Conservation (phyloP, 2,888 invertebrate genomes). For the Zelleria hepariella region DNA sequence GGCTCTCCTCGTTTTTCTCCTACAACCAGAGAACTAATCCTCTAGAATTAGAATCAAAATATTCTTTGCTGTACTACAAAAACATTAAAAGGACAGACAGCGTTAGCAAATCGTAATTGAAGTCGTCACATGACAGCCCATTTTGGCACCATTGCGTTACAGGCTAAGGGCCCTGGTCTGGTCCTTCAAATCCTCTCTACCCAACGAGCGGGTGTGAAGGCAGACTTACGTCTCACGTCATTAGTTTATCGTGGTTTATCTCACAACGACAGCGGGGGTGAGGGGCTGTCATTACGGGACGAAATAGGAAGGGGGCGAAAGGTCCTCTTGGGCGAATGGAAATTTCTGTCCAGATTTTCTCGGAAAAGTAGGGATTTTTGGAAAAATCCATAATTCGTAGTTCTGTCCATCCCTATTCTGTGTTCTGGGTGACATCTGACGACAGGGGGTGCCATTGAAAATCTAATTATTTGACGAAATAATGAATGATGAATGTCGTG, state of each 20-base stretch:
- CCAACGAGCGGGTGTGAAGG: neutral
- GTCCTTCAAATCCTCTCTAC: too few relatives aligned
- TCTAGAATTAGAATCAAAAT: too few relatives aligned
- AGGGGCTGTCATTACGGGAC: slow-evolving; percentile 1
- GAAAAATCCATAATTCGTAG: too few relatives aligned
- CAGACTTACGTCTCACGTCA: neutral
- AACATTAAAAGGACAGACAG: too few relatives aligned
- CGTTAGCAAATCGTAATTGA: too few relatives aligned
- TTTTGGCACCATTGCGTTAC: too few relatives aligned
- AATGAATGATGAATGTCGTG: slow-evolving; percentile 3
- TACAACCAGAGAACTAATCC: too few relatives aligned
- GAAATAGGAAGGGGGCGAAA: neutral
- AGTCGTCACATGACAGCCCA: too few relatives aligned
- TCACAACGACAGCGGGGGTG: neutral
- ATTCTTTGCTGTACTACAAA: too few relatives aligned
- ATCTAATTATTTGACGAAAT: slow-evolving; percentile 7
- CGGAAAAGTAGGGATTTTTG: neutral
- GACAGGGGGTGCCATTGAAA: neutral
- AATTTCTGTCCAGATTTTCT: neutral
- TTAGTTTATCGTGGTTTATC: slow-evolving; percentile 1
- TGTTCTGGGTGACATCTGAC: neutral
- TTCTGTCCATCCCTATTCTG: neutral
- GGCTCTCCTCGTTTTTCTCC: too few relatives aligned
- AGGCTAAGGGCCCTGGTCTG: too few relatives aligned
- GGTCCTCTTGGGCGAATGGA: neutral